A percentile compares a stretch with the other conserved stretches of the same genome.
Conservation (phyloP, 2,888 invertebrate species). For the Chrysomela aeneicollis region DNA sequence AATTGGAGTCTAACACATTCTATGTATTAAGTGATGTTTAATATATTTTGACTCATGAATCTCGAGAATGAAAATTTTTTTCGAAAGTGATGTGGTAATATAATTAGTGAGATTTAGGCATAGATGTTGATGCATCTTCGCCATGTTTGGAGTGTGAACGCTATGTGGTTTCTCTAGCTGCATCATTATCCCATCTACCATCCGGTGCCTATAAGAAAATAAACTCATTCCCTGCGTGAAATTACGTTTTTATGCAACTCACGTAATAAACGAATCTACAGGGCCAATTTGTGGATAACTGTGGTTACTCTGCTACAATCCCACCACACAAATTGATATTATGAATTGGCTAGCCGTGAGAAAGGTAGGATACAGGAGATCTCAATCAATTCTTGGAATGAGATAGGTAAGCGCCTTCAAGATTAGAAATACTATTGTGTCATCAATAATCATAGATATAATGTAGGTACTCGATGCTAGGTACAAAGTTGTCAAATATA, state of each 20-base stretch:
- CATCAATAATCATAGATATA: neutral
- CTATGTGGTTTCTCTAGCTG: neutral
- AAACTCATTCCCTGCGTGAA: neutral
- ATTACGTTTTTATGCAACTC: slow-evolving; percentile 17
- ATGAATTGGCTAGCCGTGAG: slow-evolving; percentile 20
- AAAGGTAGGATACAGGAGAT: slow-evolving; percentile 12
- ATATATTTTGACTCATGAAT: too few relatives aligned
- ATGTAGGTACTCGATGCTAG: neutral
- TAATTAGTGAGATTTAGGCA: neutral
- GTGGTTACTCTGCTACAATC: slow-evolving; percentile 14
- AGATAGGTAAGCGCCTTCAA: slow-evolving; percentile 10
- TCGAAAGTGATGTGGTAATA: too few relatives aligned
- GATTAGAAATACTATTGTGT: slow-evolving; percentile 9
- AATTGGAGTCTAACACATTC: too few relatives aligned
- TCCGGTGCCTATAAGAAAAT: neutral
- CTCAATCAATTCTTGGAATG: slow-evolving; percentile 14
- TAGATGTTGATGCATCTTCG: neutral
- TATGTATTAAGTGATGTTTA: too few relatives aligned
- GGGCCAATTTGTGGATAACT: slow-evolving; percentile 22
- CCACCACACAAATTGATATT: slow-evolving; percentile 21
- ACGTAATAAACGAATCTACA: slow-evolving; percentile 17
- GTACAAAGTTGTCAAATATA: too few relatives aligned
- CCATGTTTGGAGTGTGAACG: neutral
- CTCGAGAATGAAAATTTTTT: too few relatives aligned
- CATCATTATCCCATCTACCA: neutral